phyloP scores from a whole-genome alignment of 2,888 invertebrate genomes.

The Matsumyia berberina region DNA sequence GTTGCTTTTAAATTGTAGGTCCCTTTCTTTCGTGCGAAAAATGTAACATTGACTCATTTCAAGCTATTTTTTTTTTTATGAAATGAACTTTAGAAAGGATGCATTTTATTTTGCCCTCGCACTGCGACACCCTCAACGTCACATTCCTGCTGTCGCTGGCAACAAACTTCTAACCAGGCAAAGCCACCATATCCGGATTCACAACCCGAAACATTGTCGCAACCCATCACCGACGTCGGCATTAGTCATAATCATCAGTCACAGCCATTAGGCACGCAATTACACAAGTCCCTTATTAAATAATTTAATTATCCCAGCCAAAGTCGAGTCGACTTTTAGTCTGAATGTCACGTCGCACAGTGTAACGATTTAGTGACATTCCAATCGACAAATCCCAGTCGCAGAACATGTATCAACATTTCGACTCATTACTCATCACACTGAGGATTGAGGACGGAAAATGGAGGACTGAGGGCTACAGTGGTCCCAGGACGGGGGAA shows the following conservation, averaged over 20 bases:
- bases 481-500: not conserved
- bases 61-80: too few relatives aligned
- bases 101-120: too few relatives aligned
- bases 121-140: too few relatives aligned
- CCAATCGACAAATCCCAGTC: constrained; percentile 50
- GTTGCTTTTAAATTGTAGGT: too few relatives aligned
- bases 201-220: constrained; percentile 9
- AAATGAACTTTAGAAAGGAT: too few relatives aligned
- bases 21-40: too few relatives aligned
- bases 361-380: constrained; percentile 35
- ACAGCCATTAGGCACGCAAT: constrained; percentile 53
- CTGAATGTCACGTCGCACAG: constrained; percentile 50
- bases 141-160: too few relatives aligned
- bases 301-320: constrained; percentile 53
- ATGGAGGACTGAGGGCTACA: not conserved
- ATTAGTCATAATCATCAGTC: constrained; percentile 46
- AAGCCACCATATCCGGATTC: constrained; percentile 1
- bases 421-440: constrained; percentile 23
- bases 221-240: constrained; percentile 15
- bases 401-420: constrained; percentile 42
- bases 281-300: constrained; percentile 45
- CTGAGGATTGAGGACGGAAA: too few relatives aligned
- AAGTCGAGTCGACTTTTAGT: constrained; percentile 19
- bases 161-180: too few relatives aligned
- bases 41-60: too few relatives aligned